Evolutionary conservation across 1,140 invertebrate species (phyloP).

Genomic region (Brachionus calyciflorus): DNA sequence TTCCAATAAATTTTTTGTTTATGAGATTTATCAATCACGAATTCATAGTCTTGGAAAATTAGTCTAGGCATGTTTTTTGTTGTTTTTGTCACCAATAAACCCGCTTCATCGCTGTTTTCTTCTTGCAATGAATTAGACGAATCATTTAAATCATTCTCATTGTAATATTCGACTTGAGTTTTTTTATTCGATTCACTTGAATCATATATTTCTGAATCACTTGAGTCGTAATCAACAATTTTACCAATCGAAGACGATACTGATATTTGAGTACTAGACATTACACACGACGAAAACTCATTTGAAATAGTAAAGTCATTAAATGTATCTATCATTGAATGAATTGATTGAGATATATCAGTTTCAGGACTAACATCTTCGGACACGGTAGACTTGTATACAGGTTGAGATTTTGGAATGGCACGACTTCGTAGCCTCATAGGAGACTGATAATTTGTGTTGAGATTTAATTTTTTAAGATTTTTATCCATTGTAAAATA

Average conservation of each 20-base stretch:
- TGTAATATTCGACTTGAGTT: no score
- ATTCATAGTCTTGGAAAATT: background rate
- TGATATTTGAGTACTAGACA: background rate
- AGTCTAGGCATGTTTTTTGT: background rate
- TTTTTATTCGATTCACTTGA: no score
- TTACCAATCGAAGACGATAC: background rate
- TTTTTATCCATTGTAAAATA: background rate
- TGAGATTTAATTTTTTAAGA: background rate
- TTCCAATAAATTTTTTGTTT: background rate
- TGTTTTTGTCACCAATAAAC: no score
- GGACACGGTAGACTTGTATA: background rate
- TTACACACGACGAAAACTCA: background rate
- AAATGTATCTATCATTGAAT: background rate
- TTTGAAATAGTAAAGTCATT: constrained; percentile 1
- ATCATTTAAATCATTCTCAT: no score
- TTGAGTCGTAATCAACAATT: background rate
- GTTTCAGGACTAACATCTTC: background rate
- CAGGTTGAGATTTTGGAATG: background rate
- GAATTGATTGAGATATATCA: background rate
- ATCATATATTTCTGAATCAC: background rate
- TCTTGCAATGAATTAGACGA: no score
- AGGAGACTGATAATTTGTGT: background rate
- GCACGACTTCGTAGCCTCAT: background rate
- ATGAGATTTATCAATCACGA: background rate
- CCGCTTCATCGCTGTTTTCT: no score